A percentile compares a stretch with the other conserved stretches of the same genome.
Conservation (phyloP, 1,140 invertebrate genomes). For the Ridgeia piscesae region DNA sequence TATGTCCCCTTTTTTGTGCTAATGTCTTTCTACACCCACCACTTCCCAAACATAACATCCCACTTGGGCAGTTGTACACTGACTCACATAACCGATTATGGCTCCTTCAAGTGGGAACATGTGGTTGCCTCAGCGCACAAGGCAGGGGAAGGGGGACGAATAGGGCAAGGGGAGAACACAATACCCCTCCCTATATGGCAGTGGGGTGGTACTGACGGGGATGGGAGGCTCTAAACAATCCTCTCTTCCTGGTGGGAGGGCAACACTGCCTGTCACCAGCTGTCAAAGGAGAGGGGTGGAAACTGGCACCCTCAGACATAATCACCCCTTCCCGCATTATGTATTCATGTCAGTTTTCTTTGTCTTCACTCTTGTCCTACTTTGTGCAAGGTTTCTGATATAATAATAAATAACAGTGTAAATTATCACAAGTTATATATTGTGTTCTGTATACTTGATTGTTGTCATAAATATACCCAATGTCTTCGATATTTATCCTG, state of each 20-base stretch:
- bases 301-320: background rate
- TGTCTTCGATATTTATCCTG: too few species aligned
- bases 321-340: background rate
- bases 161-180: background rate
- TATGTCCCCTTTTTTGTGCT: too few species aligned
- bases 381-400: too few species aligned
- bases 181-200: background rate
- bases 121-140: background rate
- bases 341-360: background rate
- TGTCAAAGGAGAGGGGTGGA: background rate
- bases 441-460: too few species aligned
- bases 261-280: background rate
- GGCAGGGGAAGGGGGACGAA: background rate
- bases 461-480: too few species aligned
- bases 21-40: too few species aligned
- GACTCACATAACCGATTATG: background rate
- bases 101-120: background rate
- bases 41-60: background rate
- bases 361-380: too few species aligned
- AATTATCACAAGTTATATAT: too few species aligned
- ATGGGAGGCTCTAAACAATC: background rate
- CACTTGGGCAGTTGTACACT: background rate
- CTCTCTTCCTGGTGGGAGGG: background rate
- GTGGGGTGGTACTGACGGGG: background rate
- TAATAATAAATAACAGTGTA: too few species aligned